Conservation (phyloP, 1,140 invertebrate species). For the Polypedilum pembai region DNA sequence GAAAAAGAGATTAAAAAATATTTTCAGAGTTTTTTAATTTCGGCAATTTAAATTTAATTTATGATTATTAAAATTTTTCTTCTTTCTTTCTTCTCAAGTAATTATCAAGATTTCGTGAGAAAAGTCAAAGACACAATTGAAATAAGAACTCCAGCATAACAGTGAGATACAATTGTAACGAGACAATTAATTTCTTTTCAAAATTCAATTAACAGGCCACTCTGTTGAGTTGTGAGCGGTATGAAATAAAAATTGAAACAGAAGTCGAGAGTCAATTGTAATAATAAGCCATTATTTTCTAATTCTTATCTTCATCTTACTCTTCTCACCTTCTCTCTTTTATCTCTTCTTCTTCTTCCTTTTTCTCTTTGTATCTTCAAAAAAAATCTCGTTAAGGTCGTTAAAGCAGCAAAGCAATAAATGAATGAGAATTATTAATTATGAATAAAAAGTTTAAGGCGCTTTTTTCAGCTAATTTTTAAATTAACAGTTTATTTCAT, state of each 20-base stretch:
- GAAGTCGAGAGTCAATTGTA: constrained; percentile 20
- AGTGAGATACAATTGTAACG: constrained; percentile 14
- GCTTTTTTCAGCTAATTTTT: too few species aligned
- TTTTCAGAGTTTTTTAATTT: constrained; percentile 15
- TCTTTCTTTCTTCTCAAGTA: background rate
- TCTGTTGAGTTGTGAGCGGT: background rate
- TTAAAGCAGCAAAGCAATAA: background rate
- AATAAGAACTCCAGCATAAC: background rate
- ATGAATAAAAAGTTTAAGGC: background rate
- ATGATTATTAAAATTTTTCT: background rate
- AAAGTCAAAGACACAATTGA: background rate
- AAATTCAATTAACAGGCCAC: constrained; percentile 23
- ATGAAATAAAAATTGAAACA: constrained; percentile 11
- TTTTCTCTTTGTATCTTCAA: background rate
- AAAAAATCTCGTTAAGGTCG: background rate
- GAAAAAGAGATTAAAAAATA: background rate
- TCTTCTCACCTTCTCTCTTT: background rate
- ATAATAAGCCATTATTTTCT: constrained; percentile 19
- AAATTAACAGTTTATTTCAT: too few species aligned
- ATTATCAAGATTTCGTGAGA: background rate
- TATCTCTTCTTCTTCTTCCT: background rate
- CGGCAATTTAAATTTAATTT: constrained; percentile 25
- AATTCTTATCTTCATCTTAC: constrained; percentile 13
- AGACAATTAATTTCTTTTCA: constrained; percentile 27
- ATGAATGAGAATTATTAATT: background rate